Evolutionary conservation across 2,113 vertebrate genomes (phyloP), one percentile per base, ranked within the genome.

Genomic region (Alosa alosa): DNA sequence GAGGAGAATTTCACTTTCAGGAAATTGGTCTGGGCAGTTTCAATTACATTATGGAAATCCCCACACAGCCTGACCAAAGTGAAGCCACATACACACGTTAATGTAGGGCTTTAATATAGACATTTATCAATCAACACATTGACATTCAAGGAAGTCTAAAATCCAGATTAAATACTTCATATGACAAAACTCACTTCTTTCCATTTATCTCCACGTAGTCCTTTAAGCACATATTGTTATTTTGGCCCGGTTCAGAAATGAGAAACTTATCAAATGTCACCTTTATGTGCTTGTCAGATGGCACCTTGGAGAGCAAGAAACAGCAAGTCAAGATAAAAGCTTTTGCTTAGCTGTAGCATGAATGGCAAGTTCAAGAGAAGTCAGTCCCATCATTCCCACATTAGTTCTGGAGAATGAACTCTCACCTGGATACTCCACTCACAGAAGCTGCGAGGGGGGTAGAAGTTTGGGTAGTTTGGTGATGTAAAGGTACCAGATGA

Each of bases 381-480:
- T 15, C 18, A 22, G 55, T 60, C 50, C 50, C 0, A 11, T 11
- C 4, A 0, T 11, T 47, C 10, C 1, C 8, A 60, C 17, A n/a
- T 60, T 6, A 39, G 72, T 39, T 31, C 36, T 39, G 72, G 13
- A 36, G 11, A 72, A 36, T 72, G 64, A 36, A 36, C 31, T 7
- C 94, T 94, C 86, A 99, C 98, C 97, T 96, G 39, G 0, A 99
- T 97, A 2, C 88, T 86, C 98, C 98, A 99, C 0, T 91, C 88
- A 20, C 98, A 99, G 4, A 91, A 87, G 0, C 0, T 89, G n/a
- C 81, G 89, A 0, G 98, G 95, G 0, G 97, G 96, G 84, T 98
- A 99, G 92, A 96, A 97, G 17, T 95, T 95, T 0, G 98, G 98
- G 84, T 94, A 98, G 89, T 96, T 97, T 8, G 98, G 98, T 15